These are phyloP conservation scores for Tyrophagus putrescentiae DNA, from an alignment of 1,140 invertebrate species.

Conservation along the genomic window DNA sequence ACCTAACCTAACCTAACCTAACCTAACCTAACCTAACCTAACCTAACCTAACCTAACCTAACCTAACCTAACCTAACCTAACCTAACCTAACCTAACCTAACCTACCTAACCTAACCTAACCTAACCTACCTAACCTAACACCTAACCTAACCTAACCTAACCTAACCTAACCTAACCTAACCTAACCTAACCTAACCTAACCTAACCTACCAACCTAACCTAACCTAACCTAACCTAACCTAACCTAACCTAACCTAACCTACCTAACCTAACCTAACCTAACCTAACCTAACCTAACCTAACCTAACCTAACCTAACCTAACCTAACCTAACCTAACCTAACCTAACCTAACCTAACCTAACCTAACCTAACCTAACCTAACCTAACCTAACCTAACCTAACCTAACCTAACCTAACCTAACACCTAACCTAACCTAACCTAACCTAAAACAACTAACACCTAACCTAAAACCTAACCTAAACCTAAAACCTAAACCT, in stretches of 20 bases:
- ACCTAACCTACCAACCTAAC: constrained; percentile 21
- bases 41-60: constrained; percentile 29
- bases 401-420: background rate
- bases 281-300: constrained; percentile 26
- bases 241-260: constrained; percentile 25
- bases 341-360: constrained; percentile 11
- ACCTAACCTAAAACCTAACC: too few species aligned
- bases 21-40: too few species aligned
- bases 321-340: constrained; percentile 21
- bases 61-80: constrained; percentile 17
- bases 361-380: constrained; percentile 14
- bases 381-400: constrained; percentile 13
- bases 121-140: constrained; percentile 26
- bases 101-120: constrained; percentile 25
- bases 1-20: constrained; percentile 21
- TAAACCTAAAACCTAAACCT: too few species aligned
- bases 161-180: constrained; percentile 28
- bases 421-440: constrained; percentile 28
- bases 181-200: constrained; percentile 27
- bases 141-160: constrained; percentile 27
- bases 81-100: constrained; percentile 31
- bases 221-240: constrained; percentile 22
- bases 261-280: constrained; percentile 28
- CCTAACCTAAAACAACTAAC: too few species aligned
- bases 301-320: constrained; percentile 23